Evolutionary conservation across 2,113 vertebrate genomes (phyloP).

Genomic region (Zingel zingel): DNA sequence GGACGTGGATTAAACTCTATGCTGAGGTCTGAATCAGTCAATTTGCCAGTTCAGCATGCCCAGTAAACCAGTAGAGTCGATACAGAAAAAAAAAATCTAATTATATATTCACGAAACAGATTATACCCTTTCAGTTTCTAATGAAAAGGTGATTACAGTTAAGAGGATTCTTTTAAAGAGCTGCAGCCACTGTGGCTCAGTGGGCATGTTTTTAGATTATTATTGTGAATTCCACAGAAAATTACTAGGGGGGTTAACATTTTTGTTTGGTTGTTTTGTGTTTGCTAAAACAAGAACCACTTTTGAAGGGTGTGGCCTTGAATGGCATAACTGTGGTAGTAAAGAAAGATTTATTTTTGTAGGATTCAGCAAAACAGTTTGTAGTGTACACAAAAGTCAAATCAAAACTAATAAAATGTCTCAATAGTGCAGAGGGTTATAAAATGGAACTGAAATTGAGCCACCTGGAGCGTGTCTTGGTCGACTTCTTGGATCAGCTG

Average conservation of each 20-base stretch:
- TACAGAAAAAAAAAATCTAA: slow-evolving; percentile 15
- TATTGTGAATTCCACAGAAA: slow-evolving; percentile 81
- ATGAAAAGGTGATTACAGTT: slow-evolving; percentile 35
- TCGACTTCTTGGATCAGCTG: neutral
- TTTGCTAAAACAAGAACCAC: slow-evolving; percentile 72
- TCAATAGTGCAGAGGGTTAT: neutral
- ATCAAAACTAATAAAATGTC: slow-evolving; percentile 24
- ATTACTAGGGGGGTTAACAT: slow-evolving; percentile 82
- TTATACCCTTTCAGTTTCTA: slow-evolving; percentile 15
- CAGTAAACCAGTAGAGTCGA: neutral
- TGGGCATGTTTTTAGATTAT: slow-evolving; percentile 80
- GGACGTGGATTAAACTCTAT: neutral
- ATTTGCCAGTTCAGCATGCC: neutral
- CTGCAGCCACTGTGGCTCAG: slow-evolving; percentile 77
- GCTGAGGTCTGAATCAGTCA: neutral
- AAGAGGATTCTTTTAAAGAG: slow-evolving; percentile 13
- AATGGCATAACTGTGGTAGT: slow-evolving; percentile 1
- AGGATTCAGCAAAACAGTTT: slow-evolving; percentile 7
- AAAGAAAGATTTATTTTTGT: slow-evolving; percentile 9
- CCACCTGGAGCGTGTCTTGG: neutral
- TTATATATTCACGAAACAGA: slow-evolving; percentile 22
- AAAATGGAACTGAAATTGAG: neutral
- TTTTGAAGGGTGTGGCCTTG: slow-evolving; percentile 26
- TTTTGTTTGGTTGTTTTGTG: slow-evolving; percentile 76
- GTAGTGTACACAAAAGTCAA: slow-evolving; percentile 3